These are phyloP conservation scores for Rhamnusium bicolor DNA, from an alignment of 2,888 invertebrate genomes.

Conservation along the genomic window DNA sequence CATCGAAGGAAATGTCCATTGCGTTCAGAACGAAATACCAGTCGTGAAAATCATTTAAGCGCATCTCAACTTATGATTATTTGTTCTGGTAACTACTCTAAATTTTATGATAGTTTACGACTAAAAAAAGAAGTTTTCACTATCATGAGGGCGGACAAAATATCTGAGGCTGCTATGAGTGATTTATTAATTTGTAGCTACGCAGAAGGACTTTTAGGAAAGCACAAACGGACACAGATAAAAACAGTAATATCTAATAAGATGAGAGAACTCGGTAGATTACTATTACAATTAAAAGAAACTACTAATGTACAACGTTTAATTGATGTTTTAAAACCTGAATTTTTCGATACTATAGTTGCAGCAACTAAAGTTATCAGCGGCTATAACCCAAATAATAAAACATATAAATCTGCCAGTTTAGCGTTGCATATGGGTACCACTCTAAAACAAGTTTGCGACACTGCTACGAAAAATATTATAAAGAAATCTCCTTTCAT, in stretches of 20 bases:
- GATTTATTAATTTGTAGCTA: conserved; percentile 17
- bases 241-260: conserved; percentile 3
- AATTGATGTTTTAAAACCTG: conserved; percentile 18
- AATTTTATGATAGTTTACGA: too few relatives aligned
- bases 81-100: too few relatives aligned
- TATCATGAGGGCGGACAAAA: conserved; percentile 20
- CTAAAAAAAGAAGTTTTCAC: conserved; percentile 14
- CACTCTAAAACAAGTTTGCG: conserved; percentile 1
- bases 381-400: conserved; percentile 4
- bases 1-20: too few relatives aligned
- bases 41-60: too few relatives aligned
- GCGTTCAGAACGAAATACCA: too few relatives aligned
- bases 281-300: conserved; percentile 3
- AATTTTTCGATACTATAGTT: conserved; percentile 7
- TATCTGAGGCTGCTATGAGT: not conserved
- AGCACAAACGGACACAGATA: conserved; percentile 8
- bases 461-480: not conserved
- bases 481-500: not conserved
- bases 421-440: conserved; percentile 28
- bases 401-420: conserved; percentile 5
- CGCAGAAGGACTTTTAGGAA: not conserved
- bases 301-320: not conserved
- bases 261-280: conserved; percentile 12
- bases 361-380: conserved; percentile 12
- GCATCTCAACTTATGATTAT: too few relatives aligned